Evolutionary conservation across 2,888 invertebrate species (phyloP).

Genomic region (Parnassius glacialis): DNA sequence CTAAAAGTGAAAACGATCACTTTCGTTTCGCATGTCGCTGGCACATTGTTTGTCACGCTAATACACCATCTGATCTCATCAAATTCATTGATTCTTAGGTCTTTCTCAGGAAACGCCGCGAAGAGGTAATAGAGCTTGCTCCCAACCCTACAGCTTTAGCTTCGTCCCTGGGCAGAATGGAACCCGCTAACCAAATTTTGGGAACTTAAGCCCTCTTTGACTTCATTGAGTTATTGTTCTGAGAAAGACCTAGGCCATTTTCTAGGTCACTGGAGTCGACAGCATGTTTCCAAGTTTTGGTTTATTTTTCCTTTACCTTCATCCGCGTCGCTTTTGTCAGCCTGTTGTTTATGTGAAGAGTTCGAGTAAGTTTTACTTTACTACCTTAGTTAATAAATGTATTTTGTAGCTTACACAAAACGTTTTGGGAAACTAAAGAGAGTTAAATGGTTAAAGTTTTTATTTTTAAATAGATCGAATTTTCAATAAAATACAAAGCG

Average conservation of each 20-base stretch:
- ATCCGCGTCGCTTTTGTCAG: constrained; percentile 64
- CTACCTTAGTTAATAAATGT: constrained; percentile 35
- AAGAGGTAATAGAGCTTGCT: constrained; percentile 74
- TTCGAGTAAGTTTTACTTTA: constrained; percentile 41
- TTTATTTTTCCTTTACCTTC: constrained; percentile 63
- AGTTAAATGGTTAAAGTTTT: too few relatives aligned
- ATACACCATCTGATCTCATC: constrained; percentile 70
- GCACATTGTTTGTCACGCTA: constrained; percentile 61
- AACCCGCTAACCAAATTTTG: constrained; percentile 73
- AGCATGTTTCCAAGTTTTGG: constrained; percentile 81
- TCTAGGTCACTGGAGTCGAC: constrained; percentile 75
- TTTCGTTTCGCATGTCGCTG: constrained; percentile 68
- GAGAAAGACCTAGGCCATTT: constrained; percentile 78
- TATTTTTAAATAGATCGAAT: too few relatives aligned
- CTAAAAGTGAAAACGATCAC: constrained; percentile 42
- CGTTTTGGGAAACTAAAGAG: too few relatives aligned
- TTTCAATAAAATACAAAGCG: too few relatives aligned
- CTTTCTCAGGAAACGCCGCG: constrained; percentile 78
- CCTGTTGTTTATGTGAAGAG: constrained; percentile 48
- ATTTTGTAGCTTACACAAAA: too few relatives aligned
- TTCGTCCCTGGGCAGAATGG: constrained; percentile 68
- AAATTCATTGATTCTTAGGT: constrained; percentile 77
- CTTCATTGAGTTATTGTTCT: constrained; percentile 47
- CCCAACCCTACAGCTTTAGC: constrained; percentile 67
- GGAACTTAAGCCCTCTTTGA: constrained; percentile 48